These are phyloP conservation scores for Bombycilla garrulus DNA, from an alignment of 2,113 vertebrate genomes.

Conservation along the genomic window DNA sequence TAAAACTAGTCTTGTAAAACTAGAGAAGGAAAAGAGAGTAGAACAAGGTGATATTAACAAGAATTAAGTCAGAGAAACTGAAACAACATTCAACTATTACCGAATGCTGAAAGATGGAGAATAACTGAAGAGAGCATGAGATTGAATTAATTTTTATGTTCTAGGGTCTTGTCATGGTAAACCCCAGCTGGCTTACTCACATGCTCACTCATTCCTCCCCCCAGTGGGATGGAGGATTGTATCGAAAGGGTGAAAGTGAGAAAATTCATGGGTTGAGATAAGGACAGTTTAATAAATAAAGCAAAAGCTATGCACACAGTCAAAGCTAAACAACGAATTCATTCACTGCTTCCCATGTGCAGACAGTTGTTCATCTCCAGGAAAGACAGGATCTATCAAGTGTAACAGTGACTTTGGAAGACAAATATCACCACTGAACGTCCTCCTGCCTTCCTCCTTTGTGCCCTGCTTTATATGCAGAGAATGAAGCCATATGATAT, in stretches of 20 bases:
- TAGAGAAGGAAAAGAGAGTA: neutral
- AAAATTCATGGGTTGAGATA: neutral
- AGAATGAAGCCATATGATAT: neutral
- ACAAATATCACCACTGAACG: neutral
- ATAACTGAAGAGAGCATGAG: neutral
- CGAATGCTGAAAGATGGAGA: neutral
- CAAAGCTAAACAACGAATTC: neutral
- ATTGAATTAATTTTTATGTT: neutral
- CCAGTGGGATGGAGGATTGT: neutral
- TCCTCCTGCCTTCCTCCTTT: neutral
- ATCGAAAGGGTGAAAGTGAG: neutral
- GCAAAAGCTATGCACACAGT: neutral
- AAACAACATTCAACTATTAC: neutral
- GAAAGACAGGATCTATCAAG: neutral
- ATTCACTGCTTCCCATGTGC: neutral
- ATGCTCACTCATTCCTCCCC: neutral
- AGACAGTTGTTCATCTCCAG: neutral
- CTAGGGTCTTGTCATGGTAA: neutral
- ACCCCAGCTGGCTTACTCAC: fast-evolving
- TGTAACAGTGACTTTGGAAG: neutral
- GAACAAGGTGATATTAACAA: neutral
- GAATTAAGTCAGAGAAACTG: neutral
- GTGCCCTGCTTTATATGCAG: neutral
- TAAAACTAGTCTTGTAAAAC: neutral
- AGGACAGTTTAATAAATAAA: neutral